Evolutionary conservation across 2,797 vertebrate species (phyloP).

Genomic region (Arvicola amphibius): DNA sequence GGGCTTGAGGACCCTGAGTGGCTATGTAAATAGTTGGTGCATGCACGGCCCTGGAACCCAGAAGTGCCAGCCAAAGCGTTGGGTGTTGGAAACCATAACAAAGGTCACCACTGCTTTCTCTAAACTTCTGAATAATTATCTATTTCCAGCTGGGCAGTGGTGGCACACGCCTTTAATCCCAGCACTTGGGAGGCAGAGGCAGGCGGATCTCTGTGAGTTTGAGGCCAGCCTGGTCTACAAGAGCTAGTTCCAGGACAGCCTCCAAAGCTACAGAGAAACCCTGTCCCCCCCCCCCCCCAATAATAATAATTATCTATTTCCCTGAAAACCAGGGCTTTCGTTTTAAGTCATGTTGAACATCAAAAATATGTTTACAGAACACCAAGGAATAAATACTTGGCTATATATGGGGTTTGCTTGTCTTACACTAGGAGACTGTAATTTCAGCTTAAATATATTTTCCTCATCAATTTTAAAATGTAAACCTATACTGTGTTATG

Average conservation of each 20-base stretch:
- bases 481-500: not conserved
- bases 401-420: conserved; percentile 35
- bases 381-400: conserved; percentile 1
- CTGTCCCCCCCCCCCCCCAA: no score
- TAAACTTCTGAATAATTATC: conserved; percentile 44
- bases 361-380: not conserved
- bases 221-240: no score
- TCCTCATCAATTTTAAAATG: not conserved
- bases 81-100: no score
- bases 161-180: no score
- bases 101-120: conserved; percentile 19
- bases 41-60: no score
- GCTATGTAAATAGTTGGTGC: no score
- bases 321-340: not conserved
- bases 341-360: not conserved
- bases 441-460: conserved; percentile 30
- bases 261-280: no score
- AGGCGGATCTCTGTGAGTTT: no score
- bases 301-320: conserved; percentile 48
- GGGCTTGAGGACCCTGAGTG: no score
- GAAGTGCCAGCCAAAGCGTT: no score
- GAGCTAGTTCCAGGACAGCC: no score
- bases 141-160: not conserved
- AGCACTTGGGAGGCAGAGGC: no score
- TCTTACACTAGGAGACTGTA: not conserved